These are phyloP conservation scores for Netelia fuscicornis DNA, from an alignment of 2,888 invertebrate genomes.

Conservation along the genomic window DNA sequence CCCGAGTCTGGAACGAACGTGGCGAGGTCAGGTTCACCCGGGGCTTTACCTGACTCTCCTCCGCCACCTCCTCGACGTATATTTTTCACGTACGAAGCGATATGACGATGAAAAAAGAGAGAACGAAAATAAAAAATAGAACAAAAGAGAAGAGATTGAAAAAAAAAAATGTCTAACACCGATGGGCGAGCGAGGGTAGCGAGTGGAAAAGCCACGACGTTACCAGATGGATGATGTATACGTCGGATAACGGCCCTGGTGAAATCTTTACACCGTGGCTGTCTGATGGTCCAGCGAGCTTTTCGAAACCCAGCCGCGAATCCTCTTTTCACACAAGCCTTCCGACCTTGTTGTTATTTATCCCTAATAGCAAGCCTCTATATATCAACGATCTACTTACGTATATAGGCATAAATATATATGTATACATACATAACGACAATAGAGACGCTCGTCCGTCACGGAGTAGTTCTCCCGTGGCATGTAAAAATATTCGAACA, in stretches of 20 bases:
- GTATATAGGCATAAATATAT: not conserved
- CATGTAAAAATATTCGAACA: slow-evolving; percentile 63
- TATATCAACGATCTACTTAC: not conserved
- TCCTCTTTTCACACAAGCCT: slow-evolving; percentile 32
- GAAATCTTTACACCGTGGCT: slow-evolving; percentile 37
- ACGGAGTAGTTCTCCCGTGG: slow-evolving; percentile 21
- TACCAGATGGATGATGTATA: slow-evolving; percentile 14
- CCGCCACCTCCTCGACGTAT: slow-evolving; percentile 22
- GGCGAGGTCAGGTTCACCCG: slow-evolving; percentile 64
- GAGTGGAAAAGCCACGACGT: slow-evolving; percentile 19
- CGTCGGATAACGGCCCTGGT: slow-evolving; percentile 17
- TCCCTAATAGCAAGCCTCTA: slow-evolving; percentile 5
- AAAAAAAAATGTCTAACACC: slow-evolving; percentile 33
- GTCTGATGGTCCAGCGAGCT: slow-evolving; percentile 34
- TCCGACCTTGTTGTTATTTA: slow-evolving; percentile 57
- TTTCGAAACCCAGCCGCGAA: slow-evolving; percentile 22
- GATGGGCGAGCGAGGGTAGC: slow-evolving; percentile 6
- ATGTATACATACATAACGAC: not conserved
- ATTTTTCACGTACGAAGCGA: slow-evolving; percentile 32
- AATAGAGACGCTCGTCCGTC: not conserved
- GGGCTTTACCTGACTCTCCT: slow-evolving; percentile 37
- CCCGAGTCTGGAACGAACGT: slow-evolving; percentile 28
- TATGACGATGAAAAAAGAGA: slow-evolving; percentile 54
- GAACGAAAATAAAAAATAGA: slow-evolving; percentile 60
- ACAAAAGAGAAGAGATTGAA: slow-evolving; percentile 51